These are phyloP conservation scores for Actinostola sp. DNA, from an alignment of 92 coral and sea anemone species.

Conservation along the genomic window DNA sequence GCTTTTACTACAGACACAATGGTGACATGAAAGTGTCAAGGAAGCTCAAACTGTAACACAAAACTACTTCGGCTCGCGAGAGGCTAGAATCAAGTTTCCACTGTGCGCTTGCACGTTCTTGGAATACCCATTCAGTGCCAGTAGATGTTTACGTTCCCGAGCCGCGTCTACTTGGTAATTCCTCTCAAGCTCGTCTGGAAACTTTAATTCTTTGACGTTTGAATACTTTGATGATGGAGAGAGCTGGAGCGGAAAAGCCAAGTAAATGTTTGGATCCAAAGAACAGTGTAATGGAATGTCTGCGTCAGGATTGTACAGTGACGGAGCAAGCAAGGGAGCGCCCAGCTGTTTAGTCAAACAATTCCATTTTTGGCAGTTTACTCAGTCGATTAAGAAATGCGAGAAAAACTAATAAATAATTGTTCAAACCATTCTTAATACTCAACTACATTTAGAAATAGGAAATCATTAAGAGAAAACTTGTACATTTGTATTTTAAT, in stretches of 20 bases:
- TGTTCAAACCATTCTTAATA: neutral
- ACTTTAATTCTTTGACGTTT: neutral
- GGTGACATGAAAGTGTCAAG: too few species aligned
- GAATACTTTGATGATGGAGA: slow-evolving; percentile 2
- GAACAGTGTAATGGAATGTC: slow-evolving; percentile 32
- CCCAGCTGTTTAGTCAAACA: slow-evolving; percentile 14
- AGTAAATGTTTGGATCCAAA: neutral
- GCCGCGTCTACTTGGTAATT: neutral
- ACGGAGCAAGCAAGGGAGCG: slow-evolving; percentile 25
- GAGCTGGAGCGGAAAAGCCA: slow-evolving; percentile 12
- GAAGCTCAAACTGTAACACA: too few species aligned
- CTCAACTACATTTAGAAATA: neutral
- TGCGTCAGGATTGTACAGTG: slow-evolving; percentile 16
- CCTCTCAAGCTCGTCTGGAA: neutral
- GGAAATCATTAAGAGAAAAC: neutral
- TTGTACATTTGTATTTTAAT: too few species aligned
- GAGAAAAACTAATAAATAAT: neutral
- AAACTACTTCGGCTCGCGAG: too few species aligned
- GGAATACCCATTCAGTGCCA: neutral
- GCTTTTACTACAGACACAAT: too few species aligned
- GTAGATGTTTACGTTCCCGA: neutral
- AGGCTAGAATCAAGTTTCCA: too few species aligned
- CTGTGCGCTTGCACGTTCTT: too few species aligned
- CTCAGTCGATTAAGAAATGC: neutral
- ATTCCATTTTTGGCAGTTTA: slow-evolving; percentile 3